phyloP scores from a whole-genome alignment of 2,113 vertebrate genomes.

The Otus sunia region DNA sequence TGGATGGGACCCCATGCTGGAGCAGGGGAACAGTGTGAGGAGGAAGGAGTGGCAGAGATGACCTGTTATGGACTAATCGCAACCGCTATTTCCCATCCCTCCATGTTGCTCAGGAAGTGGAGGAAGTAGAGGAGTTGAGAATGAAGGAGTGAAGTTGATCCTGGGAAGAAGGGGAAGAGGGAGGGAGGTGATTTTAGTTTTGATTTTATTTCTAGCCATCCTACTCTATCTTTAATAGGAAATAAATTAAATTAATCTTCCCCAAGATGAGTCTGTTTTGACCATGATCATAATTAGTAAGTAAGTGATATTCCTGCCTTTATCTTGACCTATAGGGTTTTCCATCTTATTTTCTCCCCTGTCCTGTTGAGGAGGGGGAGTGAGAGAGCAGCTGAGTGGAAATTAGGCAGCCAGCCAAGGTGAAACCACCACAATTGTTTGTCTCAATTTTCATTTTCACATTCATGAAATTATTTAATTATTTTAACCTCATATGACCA shows the following conservation, averaged over 20 bases:
- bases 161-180: background rate
- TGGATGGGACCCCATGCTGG: fast-evolving
- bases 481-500: background rate
- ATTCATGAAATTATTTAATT: background rate
- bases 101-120: fast-evolving
- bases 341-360: background rate
- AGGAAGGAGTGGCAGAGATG: background rate
- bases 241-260: background rate
- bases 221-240: background rate
- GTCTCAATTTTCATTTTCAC: background rate
- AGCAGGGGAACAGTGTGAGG: background rate
- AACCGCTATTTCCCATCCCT: fast-evolving
- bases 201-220: background rate
- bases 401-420: background rate
- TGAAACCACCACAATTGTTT: background rate
- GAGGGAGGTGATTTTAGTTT: background rate
- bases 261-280: background rate
- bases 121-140: background rate
- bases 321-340: background rate
- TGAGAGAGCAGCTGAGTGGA: background rate
- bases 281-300: background rate
- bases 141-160: background rate
- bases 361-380: background rate
- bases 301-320: background rate
- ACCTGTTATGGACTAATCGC: background rate